Base-by-base conservation (phyloP, 2,113 vertebrate genomes). In the Xiphias gladius region DNA sequence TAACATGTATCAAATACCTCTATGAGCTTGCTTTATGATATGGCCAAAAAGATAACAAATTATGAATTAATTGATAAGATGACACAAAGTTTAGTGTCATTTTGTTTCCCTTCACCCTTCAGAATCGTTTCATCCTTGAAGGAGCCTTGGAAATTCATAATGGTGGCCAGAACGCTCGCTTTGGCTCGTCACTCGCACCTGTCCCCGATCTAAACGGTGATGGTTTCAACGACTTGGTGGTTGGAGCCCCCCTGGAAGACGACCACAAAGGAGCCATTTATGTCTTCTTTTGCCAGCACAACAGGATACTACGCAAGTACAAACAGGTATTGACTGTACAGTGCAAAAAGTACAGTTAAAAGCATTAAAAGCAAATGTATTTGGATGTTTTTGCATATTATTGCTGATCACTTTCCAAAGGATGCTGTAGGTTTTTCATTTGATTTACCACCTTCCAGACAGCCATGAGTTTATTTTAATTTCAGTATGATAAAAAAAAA, bases 161-260 rank as follows among this genome's bases (percentile, higher is more conserved):
- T 28, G 91, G 95, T 5, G 96, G 97, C 73, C 97, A 99, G 93
- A 98, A 99, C 0, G 96, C 98, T 55, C 96, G 98, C 0, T 99
- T 99, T 0, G 98, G 98, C 4, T 96, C 97, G 3, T 96, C 97
- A 62, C 96, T 99, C 0, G 96, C 96, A 1, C 95, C 97, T 0
- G 96, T 99, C 2, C 96, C 95, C 0, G 98, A 99, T 82, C 96
- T 99, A 80, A 99, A 99, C 19, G 97, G 98, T 1, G 98, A 99
- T 20, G 94, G 96, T 67, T 98, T 96, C 94, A 97, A 96, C 0
- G 98, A 99, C 69, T 88, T 99, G 46, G 97, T 97, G 22, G 96
- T 99, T 0, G 98, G 98, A 4, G 98, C 98, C 0, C 98, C 98
- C 0, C 73, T 99, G 80, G 97, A 99, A 80, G 97, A 99, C 0